Evolutionary conservation across 2,888 invertebrate genomes (phyloP).

Genomic region (Tineola bisselliella): DNA sequence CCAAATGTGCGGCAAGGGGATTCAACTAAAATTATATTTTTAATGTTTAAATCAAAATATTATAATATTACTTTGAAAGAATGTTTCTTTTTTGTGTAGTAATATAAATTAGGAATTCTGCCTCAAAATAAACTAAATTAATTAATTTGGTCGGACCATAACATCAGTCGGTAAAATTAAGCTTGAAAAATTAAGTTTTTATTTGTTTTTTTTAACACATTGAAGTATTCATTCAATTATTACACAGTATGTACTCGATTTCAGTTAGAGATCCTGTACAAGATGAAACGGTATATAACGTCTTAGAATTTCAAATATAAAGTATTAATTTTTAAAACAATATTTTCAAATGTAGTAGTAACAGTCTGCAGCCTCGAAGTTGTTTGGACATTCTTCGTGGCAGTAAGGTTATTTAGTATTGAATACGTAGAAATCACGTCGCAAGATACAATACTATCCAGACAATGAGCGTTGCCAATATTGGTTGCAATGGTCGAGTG

Average conservation of each 20-base stretch:
- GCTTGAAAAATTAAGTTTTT: too few species aligned
- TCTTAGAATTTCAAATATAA: too few species aligned
- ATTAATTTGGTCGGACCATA: constrained; percentile 68
- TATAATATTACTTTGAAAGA: too few species aligned
- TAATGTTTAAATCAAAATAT: too few species aligned
- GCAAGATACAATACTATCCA: constrained; percentile 26
- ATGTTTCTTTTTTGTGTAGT: neutral
- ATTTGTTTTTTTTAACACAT: constrained; percentile 42
- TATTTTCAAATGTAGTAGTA: too few species aligned
- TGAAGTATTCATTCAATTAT: constrained; percentile 14
- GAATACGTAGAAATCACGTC: constrained; percentile 44
- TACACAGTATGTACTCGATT: constrained; percentile 27
- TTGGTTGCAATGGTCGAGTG: constrained; percentile 28
- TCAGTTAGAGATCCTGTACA: too few species aligned
- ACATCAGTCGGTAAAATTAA: constrained; percentile 65
- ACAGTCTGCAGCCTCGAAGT: constrained; percentile 16
- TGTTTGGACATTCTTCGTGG: constrained; percentile 14
- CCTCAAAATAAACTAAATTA: constrained; percentile 21
- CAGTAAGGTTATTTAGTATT: neutral
- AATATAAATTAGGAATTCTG: neutral
- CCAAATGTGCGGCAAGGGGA: too few species aligned
- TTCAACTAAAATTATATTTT: neutral
- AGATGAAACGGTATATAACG: too few species aligned
- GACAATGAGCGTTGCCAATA: constrained; percentile 30
- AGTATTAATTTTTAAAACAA: too few species aligned